phyloP scores from a whole-genome alignment of 2,888 invertebrate species.

The Heliconius charithonia region DNA sequence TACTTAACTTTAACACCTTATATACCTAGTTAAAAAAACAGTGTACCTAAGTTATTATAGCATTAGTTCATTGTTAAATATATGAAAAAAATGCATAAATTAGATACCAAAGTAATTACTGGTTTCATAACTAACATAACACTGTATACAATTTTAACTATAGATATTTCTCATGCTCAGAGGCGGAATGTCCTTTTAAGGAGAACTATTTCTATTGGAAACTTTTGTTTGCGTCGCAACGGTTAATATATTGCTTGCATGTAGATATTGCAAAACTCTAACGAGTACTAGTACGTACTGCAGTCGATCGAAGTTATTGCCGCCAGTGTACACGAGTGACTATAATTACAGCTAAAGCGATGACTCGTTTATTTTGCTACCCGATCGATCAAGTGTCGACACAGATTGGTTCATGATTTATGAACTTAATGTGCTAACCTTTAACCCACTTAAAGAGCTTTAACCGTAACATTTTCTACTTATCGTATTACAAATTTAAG shows the following conservation, averaged over 20 bases:
- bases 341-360: slow-evolving; percentile 62
- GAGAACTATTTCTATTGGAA: slow-evolving; percentile 70
- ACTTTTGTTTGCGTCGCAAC: slow-evolving; percentile 78
- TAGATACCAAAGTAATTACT: background rate
- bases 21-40: too few relatives aligned
- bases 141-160: slow-evolving; percentile 34
- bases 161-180: slow-evolving; percentile 41
- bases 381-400: slow-evolving; percentile 68
- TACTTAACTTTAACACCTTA: background rate
- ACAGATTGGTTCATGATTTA: slow-evolving; percentile 64
- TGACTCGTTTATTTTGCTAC: slow-evolving; percentile 62
- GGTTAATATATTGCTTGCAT: slow-evolving; percentile 71
- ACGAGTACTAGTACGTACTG: slow-evolving; percentile 66
- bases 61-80: background rate
- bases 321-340: slow-evolving; percentile 43
- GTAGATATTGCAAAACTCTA: slow-evolving; percentile 63
- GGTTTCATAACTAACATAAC: slow-evolving; percentile 53
- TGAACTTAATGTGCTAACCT: slow-evolving; percentile 54
- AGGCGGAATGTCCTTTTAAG: slow-evolving; percentile 68
- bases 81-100: background rate
- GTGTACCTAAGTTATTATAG: background rate
- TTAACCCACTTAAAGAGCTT: slow-evolving; percentile 51
- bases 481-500: slow-evolving; percentile 29
- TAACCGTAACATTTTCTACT: slow-evolving; percentile 35
- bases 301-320: slow-evolving; percentile 77